Conservation (phyloP, 2,888 invertebrate genomes). For the Dicranocentrus wangi region DNA sequence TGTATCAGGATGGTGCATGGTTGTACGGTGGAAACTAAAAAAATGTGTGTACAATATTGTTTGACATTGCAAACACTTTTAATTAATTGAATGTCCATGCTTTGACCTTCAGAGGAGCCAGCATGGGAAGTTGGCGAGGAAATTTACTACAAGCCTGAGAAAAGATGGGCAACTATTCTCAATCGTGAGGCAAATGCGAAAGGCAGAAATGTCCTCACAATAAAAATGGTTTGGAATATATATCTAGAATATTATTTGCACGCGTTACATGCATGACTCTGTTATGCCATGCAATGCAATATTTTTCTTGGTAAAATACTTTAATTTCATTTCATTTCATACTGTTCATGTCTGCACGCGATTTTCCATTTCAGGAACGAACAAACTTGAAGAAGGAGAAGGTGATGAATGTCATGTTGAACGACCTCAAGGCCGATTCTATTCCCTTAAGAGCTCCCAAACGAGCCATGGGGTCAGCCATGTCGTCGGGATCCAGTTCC, state of each 20-base stretch:
- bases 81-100: conserved; percentile 21
- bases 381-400: conserved; percentile 62
- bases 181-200: conserved; percentile 49
- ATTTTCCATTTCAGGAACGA: conserved; percentile 50
- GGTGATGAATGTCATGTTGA: conserved; percentile 30
- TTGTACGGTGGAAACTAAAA: no score
- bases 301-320: not conserved
- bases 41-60: no score
- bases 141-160: conserved; percentile 63
- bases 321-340: conserved; percentile 8
- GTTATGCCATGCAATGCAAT: not conserved
- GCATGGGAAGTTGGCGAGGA: conserved; percentile 60
- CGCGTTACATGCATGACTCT: not conserved
- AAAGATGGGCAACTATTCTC: conserved; percentile 61
- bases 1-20: not conserved
- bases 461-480: not conserved
- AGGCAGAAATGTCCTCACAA: conserved; percentile 49
- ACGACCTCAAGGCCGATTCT: conserved; percentile 49
- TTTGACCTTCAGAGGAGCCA: conserved; percentile 61
- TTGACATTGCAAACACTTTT: conserved; percentile 9
- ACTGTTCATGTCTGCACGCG: not conserved
- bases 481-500: conserved; percentile 9
- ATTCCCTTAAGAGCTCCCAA: conserved; percentile 46
- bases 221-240: conserved; percentile 66
- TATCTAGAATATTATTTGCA: no score